A percentile compares a stretch with the other conserved stretches of the same genome.
These are phyloP conservation scores for Ceratina australensis DNA, from an alignment of 1,140 invertebrate genomes.

Conservation along the genomic window DNA sequence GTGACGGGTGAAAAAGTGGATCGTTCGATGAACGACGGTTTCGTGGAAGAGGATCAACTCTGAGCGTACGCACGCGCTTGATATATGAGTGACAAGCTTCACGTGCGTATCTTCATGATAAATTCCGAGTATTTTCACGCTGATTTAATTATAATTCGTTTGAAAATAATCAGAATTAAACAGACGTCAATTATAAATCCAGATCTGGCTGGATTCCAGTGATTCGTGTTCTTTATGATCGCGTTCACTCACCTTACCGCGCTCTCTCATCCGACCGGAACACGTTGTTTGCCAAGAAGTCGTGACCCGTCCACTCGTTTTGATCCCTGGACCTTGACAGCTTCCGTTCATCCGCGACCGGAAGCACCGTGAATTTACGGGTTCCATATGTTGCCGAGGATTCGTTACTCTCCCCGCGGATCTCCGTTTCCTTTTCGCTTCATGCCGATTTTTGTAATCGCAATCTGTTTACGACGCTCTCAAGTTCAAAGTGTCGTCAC, in stretches of 20 bases:
- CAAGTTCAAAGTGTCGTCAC: too few species aligned
- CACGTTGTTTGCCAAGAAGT: constrained; percentile 51
- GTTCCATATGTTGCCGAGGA: constrained; percentile 22
- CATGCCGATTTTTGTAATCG: neutral
- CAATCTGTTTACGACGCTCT: neutral
- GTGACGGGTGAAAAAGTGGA: neutral
- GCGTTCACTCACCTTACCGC: constrained; percentile 51
- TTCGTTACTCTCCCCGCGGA: neutral
- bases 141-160: neutral
- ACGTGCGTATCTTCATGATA: too few species aligned
- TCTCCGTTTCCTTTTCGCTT: neutral
- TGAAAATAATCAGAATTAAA: neutral
- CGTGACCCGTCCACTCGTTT: constrained; percentile 33
- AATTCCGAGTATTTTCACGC: too few species aligned
- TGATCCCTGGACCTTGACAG: constrained; percentile 43
- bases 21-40: neutral
- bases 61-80: too few species aligned
- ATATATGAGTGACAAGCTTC: too few species aligned
- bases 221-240: constrained; percentile 43
- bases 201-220: constrained; percentile 53
- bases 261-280: constrained; percentile 32
- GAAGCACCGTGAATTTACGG: constrained; percentile 44
- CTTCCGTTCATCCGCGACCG: constrained; percentile 51
- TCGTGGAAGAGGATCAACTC: too few species aligned
- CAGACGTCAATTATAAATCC: constrained; percentile 44